Base-by-base conservation (phyloP, 1,140 invertebrate species). In the Radopholus similis region DNA sequence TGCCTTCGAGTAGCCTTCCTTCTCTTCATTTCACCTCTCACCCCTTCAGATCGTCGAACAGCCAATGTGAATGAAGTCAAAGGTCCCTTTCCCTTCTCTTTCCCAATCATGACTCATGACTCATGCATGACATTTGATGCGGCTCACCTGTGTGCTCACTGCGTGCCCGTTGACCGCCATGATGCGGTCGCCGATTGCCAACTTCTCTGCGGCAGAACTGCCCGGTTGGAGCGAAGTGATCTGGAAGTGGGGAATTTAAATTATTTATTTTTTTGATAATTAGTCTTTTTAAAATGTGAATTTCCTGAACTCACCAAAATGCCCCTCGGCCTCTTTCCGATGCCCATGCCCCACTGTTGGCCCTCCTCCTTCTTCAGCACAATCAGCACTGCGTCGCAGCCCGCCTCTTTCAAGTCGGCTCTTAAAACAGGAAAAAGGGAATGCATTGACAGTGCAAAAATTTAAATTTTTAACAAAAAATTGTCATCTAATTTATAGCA, bases 301-400 rank as follows among this genome's bases (percentile, higher is more conserved):
- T 57, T 57, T 57, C 4, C 8, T 30, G 2, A 40, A 8, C 38
- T 0, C 30, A 62, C 59, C 13, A 81, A 67, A 60, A 81, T 81
- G 32, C 79, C 79, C 13, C 79, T 70, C 21, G 73, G 68, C 51
- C 79, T 64, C 68, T 82, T 82, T 13, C 79, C 79, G 37, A 81
- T 82, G 26, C 79, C 79, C 79, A 81, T 81, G 34, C 79, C 79
- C 42, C 81, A 72, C 66, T 82, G 79, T 13, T 76, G 71, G 38
- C 82, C 79, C 6, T 80, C 68, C 53, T 75, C 63, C 66, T 81
- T 81, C 47, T 80, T 82, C 18, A 81, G 44, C 15, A 67, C 54
- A 30, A 81, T 73, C 26, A 81, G 64, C n/a, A 75, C 47, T 15
- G 66, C 71, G 4, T 81, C 79, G 40, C 70, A 68, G 23, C 78